These are phyloP conservation scores for Asarcornis scutulata DNA, from an alignment of 2,113 vertebrate species.

Conservation along the genomic window DNA sequence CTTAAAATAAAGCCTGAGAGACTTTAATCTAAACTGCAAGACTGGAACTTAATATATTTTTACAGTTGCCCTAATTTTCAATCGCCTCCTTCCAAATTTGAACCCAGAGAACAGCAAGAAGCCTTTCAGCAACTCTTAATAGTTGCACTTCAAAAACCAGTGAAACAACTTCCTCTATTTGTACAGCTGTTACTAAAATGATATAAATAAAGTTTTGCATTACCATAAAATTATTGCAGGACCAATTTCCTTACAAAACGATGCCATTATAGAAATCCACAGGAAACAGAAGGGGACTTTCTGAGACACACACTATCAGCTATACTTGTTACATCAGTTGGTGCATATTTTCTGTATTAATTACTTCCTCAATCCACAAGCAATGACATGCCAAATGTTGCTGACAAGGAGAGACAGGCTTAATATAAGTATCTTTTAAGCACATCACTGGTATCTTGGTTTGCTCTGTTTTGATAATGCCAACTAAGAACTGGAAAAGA, in stretches of 20 bases:
- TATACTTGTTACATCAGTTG: conserved; percentile 12
- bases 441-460: not conserved
- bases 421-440: not conserved
- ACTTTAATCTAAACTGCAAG: not conserved
- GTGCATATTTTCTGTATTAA: conserved; percentile 20
- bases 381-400: not conserved
- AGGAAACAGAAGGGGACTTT: conserved; percentile 55
- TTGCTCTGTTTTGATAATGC: not conserved
- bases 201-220: not conserved
- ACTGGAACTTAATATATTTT: not conserved
- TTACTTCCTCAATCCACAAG: conserved; percentile 26
- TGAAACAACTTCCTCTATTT: conserved; percentile 7
- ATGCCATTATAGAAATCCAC: conserved; percentile 6
- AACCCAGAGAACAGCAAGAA: not conserved
- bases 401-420: not conserved
- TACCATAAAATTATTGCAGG: conserved; percentile 4
- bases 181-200: conserved; percentile 37
- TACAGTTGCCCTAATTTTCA: not conserved
- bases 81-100: not conserved
- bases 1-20: not conserved
- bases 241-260: conserved; percentile 37
- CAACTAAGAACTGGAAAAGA: not conserved
- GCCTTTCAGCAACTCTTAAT: not conserved
- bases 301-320: not conserved
- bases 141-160: not conserved